These are phyloP conservation scores for Eupithecia exiguata DNA, from an alignment of 2,888 invertebrate species.

Conservation along the genomic window DNA sequence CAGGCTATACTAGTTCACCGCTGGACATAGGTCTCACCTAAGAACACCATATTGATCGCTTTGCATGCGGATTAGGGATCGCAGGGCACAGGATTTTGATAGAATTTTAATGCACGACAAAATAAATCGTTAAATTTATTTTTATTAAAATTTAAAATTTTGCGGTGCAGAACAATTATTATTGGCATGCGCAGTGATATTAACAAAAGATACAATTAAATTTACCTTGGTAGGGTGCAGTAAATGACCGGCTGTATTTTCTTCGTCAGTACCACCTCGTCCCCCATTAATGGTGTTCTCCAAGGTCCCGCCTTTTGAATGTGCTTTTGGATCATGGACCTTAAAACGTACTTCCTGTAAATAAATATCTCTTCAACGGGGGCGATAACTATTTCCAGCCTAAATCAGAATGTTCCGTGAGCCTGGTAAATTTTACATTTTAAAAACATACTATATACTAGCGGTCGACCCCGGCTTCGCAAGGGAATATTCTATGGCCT, in stretches of 20 bases:
- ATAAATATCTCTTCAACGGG: not conserved
- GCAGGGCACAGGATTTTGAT: not conserved
- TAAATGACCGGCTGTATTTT: conserved; percentile 88
- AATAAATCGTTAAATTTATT: not conserved
- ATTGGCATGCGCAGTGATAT: not conserved
- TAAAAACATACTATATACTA: too few relatives aligned
- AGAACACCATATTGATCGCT: not conserved
- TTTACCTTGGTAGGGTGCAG: conserved; percentile 92
- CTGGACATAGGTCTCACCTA: not conserved
- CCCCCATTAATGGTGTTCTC: conserved; percentile 96
- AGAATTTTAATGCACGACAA: not conserved
- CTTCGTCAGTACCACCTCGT: conserved; percentile 86
- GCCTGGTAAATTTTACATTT: not conserved
- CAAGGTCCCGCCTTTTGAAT: conserved; percentile 95
- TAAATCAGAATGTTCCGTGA: not conserved
- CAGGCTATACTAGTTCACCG: not conserved
- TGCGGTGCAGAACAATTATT: too few relatives aligned
- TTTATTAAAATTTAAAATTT: not conserved
- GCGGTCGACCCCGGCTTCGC: too few relatives aligned
- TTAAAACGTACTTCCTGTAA: conserved; percentile 97
- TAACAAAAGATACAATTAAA: not conserved
- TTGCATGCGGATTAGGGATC: not conserved
- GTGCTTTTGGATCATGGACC: conserved; percentile 96
- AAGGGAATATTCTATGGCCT: too few relatives aligned
- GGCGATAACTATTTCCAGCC: not conserved